Base-by-base conservation (phyloP, 2,888 invertebrate genomes). In the Ecdyonurus torrentis region DNA sequence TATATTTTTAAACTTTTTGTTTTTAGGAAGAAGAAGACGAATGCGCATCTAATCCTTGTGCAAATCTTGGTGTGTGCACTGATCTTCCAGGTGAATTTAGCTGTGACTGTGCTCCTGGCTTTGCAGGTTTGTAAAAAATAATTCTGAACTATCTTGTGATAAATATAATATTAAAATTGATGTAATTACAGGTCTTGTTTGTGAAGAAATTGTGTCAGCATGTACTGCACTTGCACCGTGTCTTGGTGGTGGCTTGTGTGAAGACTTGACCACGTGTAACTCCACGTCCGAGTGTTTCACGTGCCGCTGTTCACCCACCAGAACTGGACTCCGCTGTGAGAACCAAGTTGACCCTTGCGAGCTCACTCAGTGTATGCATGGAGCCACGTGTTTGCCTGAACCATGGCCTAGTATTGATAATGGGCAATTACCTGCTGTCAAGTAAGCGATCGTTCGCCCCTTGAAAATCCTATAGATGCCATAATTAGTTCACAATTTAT, bases 301-400 rank as follows among this genome's bases (percentile, higher is more conserved):
- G 64, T 84, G 84, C 69, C 73, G 75, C 53, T 84, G 84, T 70
- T 76, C 76, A 2, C 72, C 72, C 25, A 83, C 83, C 18, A 80
- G 75, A 62, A 74, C 73, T n/a, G 83, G 83, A 1, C 63, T 69
- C 7, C 72, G 75, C 20, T 84, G 84, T 67, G 70, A 72, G 55
- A 5, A 20, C 3, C 19, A 10, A 7, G 70, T 76, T 20, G 73
- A 77, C 68, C 71, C 73, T 1, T 83, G 83, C 63, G 70, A 73
- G 25, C 78, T 80, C 1, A 74, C 73, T 52, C 82, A 82, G 0
- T 83, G 83, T 67, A 70, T 76, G 25, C 80, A 82, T 69, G 76
- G 76, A 55, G 83, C 79, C 1, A 71, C 71, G 1, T 83, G 83
- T 67, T 67, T 69, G 3, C 55, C 55, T n/a, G 55, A 55, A 55